Conservation (phyloP, 64 coral and sea anemone genomes). For the Acropora yongei region DNA sequence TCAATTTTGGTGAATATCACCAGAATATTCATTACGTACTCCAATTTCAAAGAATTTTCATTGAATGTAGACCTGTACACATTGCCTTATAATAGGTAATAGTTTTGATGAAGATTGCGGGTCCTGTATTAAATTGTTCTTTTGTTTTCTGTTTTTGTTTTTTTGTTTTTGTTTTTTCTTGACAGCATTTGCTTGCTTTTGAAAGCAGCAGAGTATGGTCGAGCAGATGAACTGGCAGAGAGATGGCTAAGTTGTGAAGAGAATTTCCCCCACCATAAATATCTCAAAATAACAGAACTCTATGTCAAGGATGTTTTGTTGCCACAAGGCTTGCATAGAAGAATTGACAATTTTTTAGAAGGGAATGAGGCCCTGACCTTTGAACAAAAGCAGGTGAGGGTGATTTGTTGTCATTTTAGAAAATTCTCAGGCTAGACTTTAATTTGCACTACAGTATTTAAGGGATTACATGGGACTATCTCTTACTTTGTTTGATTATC, state of each 20-base stretch:
- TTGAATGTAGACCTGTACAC: too few species aligned
- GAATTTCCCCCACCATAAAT: constrained; percentile 14
- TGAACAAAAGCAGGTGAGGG: constrained; percentile 18
- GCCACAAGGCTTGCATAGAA: constrained; percentile 16
- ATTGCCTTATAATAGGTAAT: too few species aligned
- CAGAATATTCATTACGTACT: too few species aligned
- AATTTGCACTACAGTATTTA: too few species aligned
- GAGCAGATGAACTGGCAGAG: constrained; percentile 16
- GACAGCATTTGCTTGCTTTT: constrained; percentile 8
- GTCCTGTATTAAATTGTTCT: not conserved
- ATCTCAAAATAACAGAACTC: constrained; percentile 5
- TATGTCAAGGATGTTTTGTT: constrained; percentile 35
- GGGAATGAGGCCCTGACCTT: not conserved
- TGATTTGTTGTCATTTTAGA: too few species aligned
- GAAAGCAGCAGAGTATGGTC: constrained; percentile 12
- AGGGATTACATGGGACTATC: too few species aligned
- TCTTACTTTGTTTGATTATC: too few species aligned
- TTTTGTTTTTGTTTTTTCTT: not conserved
- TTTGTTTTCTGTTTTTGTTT: not conserved
- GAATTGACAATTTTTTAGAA: constrained; percentile 6
- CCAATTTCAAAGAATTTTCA: too few species aligned
- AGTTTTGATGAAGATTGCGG: too few species aligned
- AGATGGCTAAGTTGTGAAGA: constrained; percentile 10
- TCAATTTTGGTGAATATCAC: too few species aligned
- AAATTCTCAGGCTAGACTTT: too few species aligned